Evolutionary conservation across 2,113 vertebrate species (phyloP).

Genomic region (Apteryx mantelli): DNA sequence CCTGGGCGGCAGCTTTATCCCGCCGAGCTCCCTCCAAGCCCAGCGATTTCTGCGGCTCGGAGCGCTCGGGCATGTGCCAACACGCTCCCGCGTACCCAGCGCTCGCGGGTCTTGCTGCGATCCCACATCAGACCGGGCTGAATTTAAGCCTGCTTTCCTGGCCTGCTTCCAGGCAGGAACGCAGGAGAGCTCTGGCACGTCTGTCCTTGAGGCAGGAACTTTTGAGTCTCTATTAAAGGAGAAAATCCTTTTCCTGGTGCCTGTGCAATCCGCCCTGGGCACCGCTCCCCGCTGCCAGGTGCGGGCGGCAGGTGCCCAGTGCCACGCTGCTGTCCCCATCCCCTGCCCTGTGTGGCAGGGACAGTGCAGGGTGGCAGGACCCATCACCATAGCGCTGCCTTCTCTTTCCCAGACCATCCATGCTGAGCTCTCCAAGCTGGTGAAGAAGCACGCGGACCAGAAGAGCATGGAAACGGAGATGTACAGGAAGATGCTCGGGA

Average conservation of each 20-base stretch:
- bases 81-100: rapidly evolving
- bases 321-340: not conserved
- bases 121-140: not conserved
- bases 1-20: rapidly evolving
- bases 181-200: not conserved
- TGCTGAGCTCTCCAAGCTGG: slow-evolving; percentile 92
- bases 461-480: slow-evolving; percentile 90
- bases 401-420: slow-evolving; percentile 87
- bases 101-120: not conserved
- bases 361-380: slow-evolving; percentile 12
- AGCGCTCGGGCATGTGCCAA: not conserved
- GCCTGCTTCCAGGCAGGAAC: not conserved
- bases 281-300: not conserved
- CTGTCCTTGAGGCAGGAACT: not conserved
- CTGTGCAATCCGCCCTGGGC: not conserved
- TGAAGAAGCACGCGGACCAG: slow-evolving; percentile 93
- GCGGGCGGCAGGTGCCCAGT: not conserved
- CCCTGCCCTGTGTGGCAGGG: not conserved
- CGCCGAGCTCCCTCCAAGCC: not conserved
- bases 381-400: rapidly evolving
- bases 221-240: not conserved
- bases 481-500: slow-evolving; percentile 98
- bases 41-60: rapidly evolving
- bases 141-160: not conserved
- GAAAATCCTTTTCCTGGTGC: not conserved